Percentiles rank a stretch among this genome's conserved stretches.
phyloP scores from a whole-genome alignment of 2,797 vertebrate species.

The Leucoraja ocellata region DNA sequence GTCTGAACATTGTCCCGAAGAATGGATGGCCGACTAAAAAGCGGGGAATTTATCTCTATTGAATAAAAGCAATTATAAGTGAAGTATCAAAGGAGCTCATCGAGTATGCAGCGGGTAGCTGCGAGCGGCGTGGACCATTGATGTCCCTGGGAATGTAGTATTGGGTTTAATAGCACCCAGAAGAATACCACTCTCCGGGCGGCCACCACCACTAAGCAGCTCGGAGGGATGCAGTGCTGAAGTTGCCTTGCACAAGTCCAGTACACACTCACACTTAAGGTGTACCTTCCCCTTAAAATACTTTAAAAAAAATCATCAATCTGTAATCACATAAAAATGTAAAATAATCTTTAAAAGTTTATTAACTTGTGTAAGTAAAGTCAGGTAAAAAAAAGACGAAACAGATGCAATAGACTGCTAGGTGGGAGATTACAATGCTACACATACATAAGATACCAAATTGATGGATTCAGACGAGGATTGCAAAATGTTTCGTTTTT shows the following conservation, averaged over 20 bases:
- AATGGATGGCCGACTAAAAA: conserved; percentile 50
- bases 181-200: conserved; percentile 66
- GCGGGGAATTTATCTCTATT: conserved; percentile 59
- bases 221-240: no score
- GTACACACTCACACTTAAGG: not conserved
- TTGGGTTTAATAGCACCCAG: conserved; percentile 73
- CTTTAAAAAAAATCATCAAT: not conserved
- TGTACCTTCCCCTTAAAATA: not conserved
- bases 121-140: conserved; percentile 69
- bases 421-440: not conserved
- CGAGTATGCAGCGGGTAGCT: conserved; percentile 81
- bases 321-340: not conserved
- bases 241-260: not conserved
- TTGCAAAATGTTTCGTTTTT: not conserved
- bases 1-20: conserved; percentile 45
- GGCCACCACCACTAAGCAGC: not conserved
- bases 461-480: not conserved
- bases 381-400: not conserved
- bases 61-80: conserved; percentile 75
- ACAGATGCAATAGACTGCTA: not conserved
- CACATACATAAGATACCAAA: not conserved
- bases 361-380: not conserved
- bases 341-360: not conserved
- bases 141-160: conserved; percentile 71
- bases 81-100: conserved; percentile 73